Evolutionary conservation across 2,113 vertebrate species (phyloP).

Genomic region (Ptychochromis oligacanthus): DNA sequence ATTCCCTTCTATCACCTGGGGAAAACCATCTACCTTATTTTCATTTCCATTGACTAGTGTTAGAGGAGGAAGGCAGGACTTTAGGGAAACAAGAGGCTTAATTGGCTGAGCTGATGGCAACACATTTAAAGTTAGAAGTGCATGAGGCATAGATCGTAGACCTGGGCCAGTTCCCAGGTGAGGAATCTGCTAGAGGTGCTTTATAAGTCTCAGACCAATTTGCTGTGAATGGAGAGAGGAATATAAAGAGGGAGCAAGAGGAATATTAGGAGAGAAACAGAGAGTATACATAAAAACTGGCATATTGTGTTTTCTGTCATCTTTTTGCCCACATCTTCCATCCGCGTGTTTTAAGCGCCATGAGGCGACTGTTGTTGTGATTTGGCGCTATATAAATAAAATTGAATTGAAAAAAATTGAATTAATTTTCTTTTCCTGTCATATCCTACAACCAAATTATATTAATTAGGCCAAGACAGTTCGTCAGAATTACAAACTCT

Average conservation of each 20-base stretch:
- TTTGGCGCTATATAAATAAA: no score
- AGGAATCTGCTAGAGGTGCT: slow-evolving; percentile 69
- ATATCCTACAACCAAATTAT: slow-evolving; percentile 24
- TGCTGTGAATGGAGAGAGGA: slow-evolving; percentile 72
- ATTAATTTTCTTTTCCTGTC: slow-evolving; percentile 12
- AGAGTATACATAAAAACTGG: slow-evolving; percentile 57
- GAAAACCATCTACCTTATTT: slow-evolving; percentile 62
- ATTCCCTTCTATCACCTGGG: slow-evolving; percentile 19
- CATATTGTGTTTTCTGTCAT: slow-evolving; percentile 66
- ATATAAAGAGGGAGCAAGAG: slow-evolving; percentile 47
- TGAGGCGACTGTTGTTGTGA: no score
- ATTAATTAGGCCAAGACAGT: slow-evolving; percentile 64
- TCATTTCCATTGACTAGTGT: slow-evolving; percentile 67
- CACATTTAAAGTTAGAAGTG: slow-evolving; percentile 76
- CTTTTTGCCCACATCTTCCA: slow-evolving; percentile 64
- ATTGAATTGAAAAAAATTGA: no score
- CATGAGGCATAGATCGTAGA: slow-evolving; percentile 77
- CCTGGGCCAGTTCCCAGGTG: slow-evolving; percentile 77
- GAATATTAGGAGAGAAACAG: background rate
- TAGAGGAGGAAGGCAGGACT: slow-evolving; percentile 53
- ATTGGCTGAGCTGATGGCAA: slow-evolving; percentile 80
- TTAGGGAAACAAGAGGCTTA: slow-evolving; percentile 71
- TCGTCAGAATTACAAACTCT: background rate
- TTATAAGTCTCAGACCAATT: slow-evolving; percentile 82
- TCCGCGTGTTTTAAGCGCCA: slow-evolving; percentile 11